Evolutionary conservation across 2,113 vertebrate genomes (phyloP).

Genomic region (Thunnus maccoyii): DNA sequence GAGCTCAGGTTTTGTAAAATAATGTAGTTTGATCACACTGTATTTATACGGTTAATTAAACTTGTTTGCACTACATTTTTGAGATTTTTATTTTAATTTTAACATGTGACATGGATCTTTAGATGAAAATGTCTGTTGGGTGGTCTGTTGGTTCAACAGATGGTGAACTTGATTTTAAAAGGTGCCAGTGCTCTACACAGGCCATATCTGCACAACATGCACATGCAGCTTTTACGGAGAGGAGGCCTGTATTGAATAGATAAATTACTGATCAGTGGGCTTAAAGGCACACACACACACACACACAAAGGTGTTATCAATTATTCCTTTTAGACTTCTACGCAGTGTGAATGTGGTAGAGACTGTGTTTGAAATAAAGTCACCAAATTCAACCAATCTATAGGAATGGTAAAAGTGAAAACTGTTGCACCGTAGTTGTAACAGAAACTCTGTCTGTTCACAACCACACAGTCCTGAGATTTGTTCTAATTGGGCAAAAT

Average conservation of each 20-base stretch:
- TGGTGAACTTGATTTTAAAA: too few species aligned
- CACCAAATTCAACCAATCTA: too few species aligned
- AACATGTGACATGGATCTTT: background rate
- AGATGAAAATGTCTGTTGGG: background rate
- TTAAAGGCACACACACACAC: background rate
- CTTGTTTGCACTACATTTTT: slow-evolving; percentile 18
- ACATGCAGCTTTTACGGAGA: background rate
- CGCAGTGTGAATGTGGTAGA: too few species aligned
- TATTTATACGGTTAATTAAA: slow-evolving; percentile 67
- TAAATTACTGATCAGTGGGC: background rate
- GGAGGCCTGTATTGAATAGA: background rate
- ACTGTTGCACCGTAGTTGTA: too few species aligned
- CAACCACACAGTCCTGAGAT: too few species aligned
- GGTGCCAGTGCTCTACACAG: too few species aligned
- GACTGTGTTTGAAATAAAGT: too few species aligned
- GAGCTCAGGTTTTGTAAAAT: slow-evolving; percentile 55
- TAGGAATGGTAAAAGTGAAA: too few species aligned
- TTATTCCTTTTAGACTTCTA: background rate
- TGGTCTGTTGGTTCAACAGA: background rate
- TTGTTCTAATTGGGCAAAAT: too few species aligned
- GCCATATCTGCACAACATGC: background rate
- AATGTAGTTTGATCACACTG: slow-evolving; percentile 41
- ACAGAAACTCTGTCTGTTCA: too few species aligned
- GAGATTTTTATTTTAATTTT: background rate
- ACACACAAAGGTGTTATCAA: background rate